Conservation (phyloP, 2,113 vertebrate genomes). For the Romanogobio albipinnatus region DNA sequence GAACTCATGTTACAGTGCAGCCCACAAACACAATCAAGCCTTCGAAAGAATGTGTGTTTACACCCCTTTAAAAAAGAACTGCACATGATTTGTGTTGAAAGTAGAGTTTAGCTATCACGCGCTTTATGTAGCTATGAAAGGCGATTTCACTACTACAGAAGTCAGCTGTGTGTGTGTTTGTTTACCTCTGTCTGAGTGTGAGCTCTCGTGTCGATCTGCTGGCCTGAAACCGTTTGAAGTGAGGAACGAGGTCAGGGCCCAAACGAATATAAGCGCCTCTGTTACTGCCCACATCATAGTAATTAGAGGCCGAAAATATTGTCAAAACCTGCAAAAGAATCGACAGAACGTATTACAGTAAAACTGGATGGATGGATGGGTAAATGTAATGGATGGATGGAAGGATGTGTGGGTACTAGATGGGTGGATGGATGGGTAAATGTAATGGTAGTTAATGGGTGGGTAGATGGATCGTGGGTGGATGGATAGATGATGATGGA, state of each 20-base stretch:
- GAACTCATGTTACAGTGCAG: no score
- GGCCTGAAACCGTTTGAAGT: conserved; percentile 89
- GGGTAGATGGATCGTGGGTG: no score
- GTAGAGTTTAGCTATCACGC: background rate
- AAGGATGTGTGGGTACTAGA: no score
- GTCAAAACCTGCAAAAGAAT: conserved; percentile 83
- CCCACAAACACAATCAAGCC: no score
- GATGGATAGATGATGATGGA: no score
- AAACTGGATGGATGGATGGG: background rate
- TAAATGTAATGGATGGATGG: no score
- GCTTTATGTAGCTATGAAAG: no score
- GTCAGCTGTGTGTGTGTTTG: background rate
- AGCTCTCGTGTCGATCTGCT: conserved; percentile 79
- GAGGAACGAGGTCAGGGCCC: conserved; percentile 84
- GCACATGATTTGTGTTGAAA: background rate
- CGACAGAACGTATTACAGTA: background rate
- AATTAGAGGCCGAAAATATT: conserved; percentile 97
- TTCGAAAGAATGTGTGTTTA: no score
- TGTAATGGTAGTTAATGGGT: no score
- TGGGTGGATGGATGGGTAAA: no score
- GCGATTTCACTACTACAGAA: no score
- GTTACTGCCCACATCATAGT: conserved; percentile 93
- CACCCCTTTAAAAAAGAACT: no score
- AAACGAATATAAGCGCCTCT: conserved; percentile 90
- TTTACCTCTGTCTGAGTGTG: conserved; percentile 89